A percentile compares a stretch with the other conserved stretches of the same genome.
Evolutionary conservation across 2,888 invertebrate genomes (phyloP).

Genomic region (Herminia tarsipennalis): DNA sequence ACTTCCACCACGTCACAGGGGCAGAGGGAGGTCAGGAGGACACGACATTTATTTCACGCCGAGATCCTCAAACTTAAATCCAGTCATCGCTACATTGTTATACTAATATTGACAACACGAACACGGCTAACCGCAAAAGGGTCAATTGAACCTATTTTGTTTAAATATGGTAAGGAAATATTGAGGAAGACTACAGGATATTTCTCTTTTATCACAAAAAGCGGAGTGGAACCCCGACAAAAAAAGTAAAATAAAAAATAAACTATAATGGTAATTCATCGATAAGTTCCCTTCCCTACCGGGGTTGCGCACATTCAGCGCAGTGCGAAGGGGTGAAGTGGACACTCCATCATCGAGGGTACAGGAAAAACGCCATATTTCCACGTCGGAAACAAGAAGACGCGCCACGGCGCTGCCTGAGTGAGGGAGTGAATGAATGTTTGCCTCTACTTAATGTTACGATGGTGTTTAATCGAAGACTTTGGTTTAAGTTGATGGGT

Average conservation of each 20-base stretch:
- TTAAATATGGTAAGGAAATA: no score
- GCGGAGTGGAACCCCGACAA: background rate
- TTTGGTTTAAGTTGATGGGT: no score
- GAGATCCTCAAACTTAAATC: no score
- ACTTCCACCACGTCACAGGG: no score
- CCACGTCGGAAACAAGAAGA: constrained; percentile 24
- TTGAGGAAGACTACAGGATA: no score
- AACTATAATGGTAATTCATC: constrained; percentile 10
- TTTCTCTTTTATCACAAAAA: no score
- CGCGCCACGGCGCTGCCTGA: constrained; percentile 11
- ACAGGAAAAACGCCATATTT: constrained; percentile 36
- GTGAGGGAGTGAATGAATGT: constrained; percentile 7
- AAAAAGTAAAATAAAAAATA: background rate
- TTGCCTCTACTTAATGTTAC: constrained; percentile 2
- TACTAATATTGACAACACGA: no score
- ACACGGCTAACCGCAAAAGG: no score
- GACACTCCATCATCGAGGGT: constrained; percentile 36
- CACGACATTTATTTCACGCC: no score
- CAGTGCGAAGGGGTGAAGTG: constrained; percentile 25
- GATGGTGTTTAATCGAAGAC: background rate
- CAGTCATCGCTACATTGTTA: no score
- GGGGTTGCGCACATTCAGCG: constrained; percentile 21
- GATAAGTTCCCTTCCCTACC: constrained; percentile 20
- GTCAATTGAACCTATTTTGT: no score
- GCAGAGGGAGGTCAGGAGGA: no score